These are phyloP conservation scores for Dicaeum eximium DNA, from an alignment of 2,113 vertebrate species.

Conservation along the genomic window DNA sequence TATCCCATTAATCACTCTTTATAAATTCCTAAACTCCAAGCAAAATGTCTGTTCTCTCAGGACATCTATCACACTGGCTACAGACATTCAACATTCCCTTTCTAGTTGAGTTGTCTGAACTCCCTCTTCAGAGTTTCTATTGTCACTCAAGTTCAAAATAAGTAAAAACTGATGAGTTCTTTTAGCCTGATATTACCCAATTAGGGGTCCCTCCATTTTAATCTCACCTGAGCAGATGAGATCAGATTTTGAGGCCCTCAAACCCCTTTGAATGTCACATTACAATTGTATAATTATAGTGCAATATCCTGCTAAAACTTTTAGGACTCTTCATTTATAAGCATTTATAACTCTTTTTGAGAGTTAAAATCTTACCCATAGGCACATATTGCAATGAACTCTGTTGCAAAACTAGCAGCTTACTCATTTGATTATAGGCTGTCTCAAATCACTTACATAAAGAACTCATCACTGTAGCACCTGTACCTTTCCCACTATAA, in stretches of 20 bases:
- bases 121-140: background rate
- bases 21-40: background rate
- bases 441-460: background rate
- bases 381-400: background rate
- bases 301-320: background rate
- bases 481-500: background rate
- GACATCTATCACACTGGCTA: background rate
- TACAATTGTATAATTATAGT: background rate
- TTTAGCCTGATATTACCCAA: background rate
- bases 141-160: background rate
- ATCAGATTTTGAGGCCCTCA: background rate
- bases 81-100: background rate
- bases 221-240: background rate
- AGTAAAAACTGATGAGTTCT: accelerated
- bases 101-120: background rate
- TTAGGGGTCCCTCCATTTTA: background rate
- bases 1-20: background rate
- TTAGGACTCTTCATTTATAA: background rate
- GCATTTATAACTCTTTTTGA: background rate
- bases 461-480: background rate
- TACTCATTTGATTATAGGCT: background rate
- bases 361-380: background rate
- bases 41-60: background rate
- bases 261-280: background rate
- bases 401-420: background rate